Conservation (phyloP, 2,113 vertebrate genomes). For the Nycticorax nycticorax region DNA sequence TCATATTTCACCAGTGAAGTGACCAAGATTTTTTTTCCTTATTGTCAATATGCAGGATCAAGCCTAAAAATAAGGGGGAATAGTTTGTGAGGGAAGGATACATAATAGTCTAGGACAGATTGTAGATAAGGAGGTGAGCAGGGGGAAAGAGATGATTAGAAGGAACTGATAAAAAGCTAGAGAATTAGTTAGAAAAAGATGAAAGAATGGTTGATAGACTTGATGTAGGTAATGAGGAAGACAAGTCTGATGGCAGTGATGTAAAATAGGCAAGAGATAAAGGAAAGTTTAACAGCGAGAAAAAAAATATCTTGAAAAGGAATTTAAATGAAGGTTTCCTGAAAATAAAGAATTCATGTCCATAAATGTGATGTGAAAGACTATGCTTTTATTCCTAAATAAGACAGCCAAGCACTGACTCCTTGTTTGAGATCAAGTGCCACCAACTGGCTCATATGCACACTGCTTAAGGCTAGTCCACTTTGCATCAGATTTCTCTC, state of each 20-base stretch:
- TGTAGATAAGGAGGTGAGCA: neutral
- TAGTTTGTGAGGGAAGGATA: neutral
- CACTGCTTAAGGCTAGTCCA: neutral
- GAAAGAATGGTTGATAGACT: neutral
- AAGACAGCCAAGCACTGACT: neutral
- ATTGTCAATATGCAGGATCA: neutral
- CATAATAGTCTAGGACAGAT: neutral
- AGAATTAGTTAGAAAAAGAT: neutral
- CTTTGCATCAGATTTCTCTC: neutral
- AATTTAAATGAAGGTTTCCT: neutral
- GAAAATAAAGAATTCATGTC: neutral
- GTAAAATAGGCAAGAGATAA: neutral
- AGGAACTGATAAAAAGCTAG: neutral
- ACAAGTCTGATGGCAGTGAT: neutral
- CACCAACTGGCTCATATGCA: neutral
- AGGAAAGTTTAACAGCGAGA: neutral
- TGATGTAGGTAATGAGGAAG: neutral
- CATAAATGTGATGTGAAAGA: neutral
- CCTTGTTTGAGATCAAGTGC: neutral
- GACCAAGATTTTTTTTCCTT: neutral
- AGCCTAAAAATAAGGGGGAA: neutral
- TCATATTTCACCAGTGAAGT: neutral
- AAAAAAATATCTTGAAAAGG: neutral
- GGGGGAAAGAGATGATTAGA: accelerated
- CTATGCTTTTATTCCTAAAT: neutral